Conservation (phyloP, 2,113 vertebrate species). For the Manacus vitellinus region DNA sequence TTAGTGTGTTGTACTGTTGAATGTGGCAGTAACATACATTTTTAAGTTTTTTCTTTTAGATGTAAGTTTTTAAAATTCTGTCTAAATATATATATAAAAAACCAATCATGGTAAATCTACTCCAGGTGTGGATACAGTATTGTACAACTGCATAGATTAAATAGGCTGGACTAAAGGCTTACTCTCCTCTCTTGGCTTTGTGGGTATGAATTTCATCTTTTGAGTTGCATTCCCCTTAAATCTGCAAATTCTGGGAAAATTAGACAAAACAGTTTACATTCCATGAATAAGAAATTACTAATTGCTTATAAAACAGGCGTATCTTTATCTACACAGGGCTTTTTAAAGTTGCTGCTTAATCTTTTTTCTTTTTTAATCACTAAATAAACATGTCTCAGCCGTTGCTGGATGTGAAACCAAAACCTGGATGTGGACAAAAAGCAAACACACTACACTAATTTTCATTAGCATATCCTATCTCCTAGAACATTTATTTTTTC, state of each 20-base stretch:
- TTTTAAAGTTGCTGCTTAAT: constrained; percentile 51
- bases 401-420: constrained; percentile 28
- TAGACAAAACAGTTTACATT: constrained; percentile 18
- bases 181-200: not conserved
- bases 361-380: constrained; percentile 52
- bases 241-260: constrained; percentile 28
- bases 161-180: not conserved
- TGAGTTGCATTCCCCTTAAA: constrained; percentile 10
- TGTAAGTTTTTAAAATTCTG: not conserved
- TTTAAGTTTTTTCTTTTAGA: not conserved
- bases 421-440: constrained; percentile 51
- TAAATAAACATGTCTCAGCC: constrained; percentile 53
- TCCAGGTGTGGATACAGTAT: not conserved
- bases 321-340: constrained; percentile 49
- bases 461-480: constrained; percentile 63
- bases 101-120: not conserved
- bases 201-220: constrained; percentile 1
- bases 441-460: constrained; percentile 55
- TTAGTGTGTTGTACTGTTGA: not conserved
- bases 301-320: constrained; percentile 26
- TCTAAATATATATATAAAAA: not conserved
- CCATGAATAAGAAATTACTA: constrained; percentile 49
- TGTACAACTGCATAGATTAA: not conserved
- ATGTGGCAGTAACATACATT: not conserved
- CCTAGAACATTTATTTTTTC: constrained; percentile 65